phyloP scores from a whole-genome alignment of 92 coral and sea anemone genomes.

The Actinostola sp. region DNA sequence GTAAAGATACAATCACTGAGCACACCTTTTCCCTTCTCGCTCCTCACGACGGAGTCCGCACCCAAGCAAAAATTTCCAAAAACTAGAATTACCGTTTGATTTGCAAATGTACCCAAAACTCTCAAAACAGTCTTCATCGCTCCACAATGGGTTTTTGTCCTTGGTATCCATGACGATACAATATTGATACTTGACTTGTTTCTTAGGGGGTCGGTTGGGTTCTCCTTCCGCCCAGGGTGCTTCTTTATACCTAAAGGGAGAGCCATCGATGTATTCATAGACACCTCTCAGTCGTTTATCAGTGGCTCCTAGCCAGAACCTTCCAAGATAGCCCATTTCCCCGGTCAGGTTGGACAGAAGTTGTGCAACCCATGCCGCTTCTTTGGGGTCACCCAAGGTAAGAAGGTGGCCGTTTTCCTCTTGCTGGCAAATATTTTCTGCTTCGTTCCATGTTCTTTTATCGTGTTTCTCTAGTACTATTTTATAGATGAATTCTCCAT shows the following conservation, averaged over 20 bases:
- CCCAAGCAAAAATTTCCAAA: neutral
- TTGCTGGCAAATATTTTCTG: conserved; percentile 65
- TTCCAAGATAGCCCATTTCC: conserved; percentile 43
- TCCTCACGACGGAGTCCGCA: neutral
- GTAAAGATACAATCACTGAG: too few relatives aligned
- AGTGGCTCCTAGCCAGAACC: conserved; percentile 80
- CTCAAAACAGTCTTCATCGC: conserved; percentile 73
- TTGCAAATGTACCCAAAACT: conserved; percentile 76
- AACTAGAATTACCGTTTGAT: conserved; percentile 47
- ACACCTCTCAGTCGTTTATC: conserved; percentile 60
- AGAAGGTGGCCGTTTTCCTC: conserved; percentile 68
- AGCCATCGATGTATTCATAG: conserved; percentile 76
- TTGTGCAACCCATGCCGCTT: conserved; percentile 58
- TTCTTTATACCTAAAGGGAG: conserved; percentile 56
- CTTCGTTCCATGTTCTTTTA: conserved; percentile 74
- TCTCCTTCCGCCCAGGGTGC: conserved; percentile 89
- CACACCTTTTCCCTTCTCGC: too few relatives aligned
- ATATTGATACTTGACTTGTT: conserved; percentile 40
- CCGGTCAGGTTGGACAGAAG: conserved; percentile 36
- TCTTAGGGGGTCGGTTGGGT: conserved; percentile 61
- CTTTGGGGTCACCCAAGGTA: conserved; percentile 52
- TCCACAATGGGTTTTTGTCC: conserved; percentile 57
- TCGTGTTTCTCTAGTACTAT: conserved; percentile 70
- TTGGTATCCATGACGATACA: conserved; percentile 68
- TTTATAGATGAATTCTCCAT: conserved; percentile 61